phyloP scores from a whole-genome alignment of 2,113 vertebrate genomes.

The Oreochromis niloticus region DNA sequence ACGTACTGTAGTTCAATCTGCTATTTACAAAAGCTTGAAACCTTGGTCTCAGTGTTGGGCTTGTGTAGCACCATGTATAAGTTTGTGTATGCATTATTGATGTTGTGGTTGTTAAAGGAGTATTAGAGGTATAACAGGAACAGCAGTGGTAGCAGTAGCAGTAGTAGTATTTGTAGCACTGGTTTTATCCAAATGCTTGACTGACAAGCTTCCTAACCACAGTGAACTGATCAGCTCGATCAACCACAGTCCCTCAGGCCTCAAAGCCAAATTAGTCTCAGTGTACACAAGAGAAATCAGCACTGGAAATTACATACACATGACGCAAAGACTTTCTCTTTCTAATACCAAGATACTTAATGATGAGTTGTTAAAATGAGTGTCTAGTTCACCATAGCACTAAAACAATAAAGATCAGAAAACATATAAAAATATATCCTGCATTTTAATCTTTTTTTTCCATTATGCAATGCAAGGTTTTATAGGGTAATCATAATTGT shows the following conservation, averaged over 20 bases:
- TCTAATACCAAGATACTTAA: slow-evolving; percentile 1
- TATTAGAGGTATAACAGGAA: not conserved
- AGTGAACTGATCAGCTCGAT: slow-evolving; percentile 23
- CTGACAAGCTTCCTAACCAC: slow-evolving; percentile 3
- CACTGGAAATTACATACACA: slow-evolving; percentile 3
- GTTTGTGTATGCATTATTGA: not conserved
- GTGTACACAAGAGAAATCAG: slow-evolving; percentile 34
- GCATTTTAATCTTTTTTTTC: not conserved
- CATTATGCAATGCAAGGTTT: not conserved
- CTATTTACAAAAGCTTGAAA: not conserved
- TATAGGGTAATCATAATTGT: not conserved
- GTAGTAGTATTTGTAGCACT: not conserved
- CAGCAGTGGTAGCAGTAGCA: not conserved
- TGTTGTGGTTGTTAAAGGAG: not conserved
- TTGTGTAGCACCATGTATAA: not conserved
- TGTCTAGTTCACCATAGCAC: not conserved
- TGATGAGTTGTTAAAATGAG: slow-evolving; percentile 8
- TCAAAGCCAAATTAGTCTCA: slow-evolving; percentile 30
- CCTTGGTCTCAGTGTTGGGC: not conserved
- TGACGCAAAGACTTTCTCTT: not conserved
- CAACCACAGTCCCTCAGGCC: slow-evolving; percentile 37
- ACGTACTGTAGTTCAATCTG: not conserved
- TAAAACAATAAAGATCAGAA: not conserved
- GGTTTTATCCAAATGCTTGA: slow-evolving; percentile 12
- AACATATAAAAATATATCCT: not conserved